Conservation (phyloP, 2,888 invertebrate species). For the Apodemia hepburni region DNA sequence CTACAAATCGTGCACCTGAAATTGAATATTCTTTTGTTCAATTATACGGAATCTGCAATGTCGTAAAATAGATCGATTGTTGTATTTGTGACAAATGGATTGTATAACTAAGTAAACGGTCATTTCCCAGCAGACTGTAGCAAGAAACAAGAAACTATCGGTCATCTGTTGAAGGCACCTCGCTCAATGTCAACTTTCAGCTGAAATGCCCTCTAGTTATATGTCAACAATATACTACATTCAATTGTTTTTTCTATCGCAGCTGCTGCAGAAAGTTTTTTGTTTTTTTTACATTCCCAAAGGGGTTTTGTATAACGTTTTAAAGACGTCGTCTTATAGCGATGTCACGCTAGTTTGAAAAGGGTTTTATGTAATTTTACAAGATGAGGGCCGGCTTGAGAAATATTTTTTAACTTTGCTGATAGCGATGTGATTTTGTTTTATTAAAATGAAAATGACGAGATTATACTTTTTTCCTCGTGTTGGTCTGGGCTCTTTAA, state of each 20-base stretch:
- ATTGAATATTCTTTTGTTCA: too few relatives aligned
- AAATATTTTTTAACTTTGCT: neutral
- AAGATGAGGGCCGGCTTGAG: neutral
- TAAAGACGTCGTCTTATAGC: constrained; percentile 8
- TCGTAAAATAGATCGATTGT: neutral
- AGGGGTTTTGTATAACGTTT: constrained; percentile 13
- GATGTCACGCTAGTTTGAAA: constrained; percentile 12
- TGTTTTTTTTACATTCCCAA: constrained; percentile 5
- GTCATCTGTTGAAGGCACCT: constrained; percentile 18
- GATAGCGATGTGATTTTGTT: neutral
- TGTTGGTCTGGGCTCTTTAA: too few relatives aligned
- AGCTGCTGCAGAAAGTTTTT: constrained; percentile 12
- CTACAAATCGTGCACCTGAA: too few relatives aligned
- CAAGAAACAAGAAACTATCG: constrained; percentile 17
- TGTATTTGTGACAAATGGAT: constrained; percentile 17
- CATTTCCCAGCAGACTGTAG: constrained; percentile 15
- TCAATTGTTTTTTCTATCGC: constrained; percentile 10
- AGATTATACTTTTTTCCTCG: too few relatives aligned
- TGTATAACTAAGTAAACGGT: constrained; percentile 10
- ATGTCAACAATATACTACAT: constrained; percentile 18
- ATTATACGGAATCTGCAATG: too few relatives aligned
- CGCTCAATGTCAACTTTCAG: constrained; percentile 15
- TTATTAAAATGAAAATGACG: neutral
- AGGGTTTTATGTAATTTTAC: constrained; percentile 8
- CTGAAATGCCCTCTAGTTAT: constrained; percentile 15